phyloP scores from a whole-genome alignment of 1,140 invertebrate species.

The Pseudomyrmex cubaensis region DNA sequence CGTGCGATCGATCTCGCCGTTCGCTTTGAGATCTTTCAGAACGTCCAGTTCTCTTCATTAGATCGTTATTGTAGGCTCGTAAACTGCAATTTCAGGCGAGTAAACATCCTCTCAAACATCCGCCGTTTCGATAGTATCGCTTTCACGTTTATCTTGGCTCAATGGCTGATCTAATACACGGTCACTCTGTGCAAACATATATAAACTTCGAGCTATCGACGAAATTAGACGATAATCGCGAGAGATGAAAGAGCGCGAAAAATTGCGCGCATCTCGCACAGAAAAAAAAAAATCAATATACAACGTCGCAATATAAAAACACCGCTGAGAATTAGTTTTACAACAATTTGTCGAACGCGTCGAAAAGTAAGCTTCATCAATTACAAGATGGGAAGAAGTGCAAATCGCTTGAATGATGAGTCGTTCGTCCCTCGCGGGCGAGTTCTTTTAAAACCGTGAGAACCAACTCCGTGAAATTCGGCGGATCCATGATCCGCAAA shows the following conservation, averaged over 20 bases:
- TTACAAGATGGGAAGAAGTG: slow-evolving; percentile 18
- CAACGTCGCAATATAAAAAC: too few species aligned
- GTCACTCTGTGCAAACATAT: background rate
- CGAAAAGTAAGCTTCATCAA: slow-evolving; percentile 40
- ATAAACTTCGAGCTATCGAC: background rate
- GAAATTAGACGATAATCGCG: background rate
- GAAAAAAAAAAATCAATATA: too few species aligned
- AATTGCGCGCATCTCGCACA: background rate
- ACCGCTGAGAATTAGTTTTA: background rate
- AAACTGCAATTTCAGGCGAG: slow-evolving; percentile 67
- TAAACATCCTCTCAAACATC: slow-evolving; percentile 61
- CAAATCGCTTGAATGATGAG: slow-evolving; percentile 47
- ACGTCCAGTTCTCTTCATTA: background rate
- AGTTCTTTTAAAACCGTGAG: slow-evolving; percentile 13
- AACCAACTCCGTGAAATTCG: slow-evolving; percentile 77
- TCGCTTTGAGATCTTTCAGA: background rate
- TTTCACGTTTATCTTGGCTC: slow-evolving; percentile 46
- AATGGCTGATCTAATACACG: slow-evolving; percentile 65
- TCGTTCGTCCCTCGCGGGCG: background rate
- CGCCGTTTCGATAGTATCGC: slow-evolving; percentile 25
- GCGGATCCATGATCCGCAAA: slow-evolving; percentile 83
- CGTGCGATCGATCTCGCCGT: slow-evolving; percentile 37
- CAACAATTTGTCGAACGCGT: slow-evolving; percentile 18
- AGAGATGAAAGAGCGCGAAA: background rate
- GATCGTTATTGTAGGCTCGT: slow-evolving; percentile 55